These are phyloP conservation scores for Oceanodroma leucorhoa DNA, from an alignment of 2,797 vertebrate species.

Conservation along the genomic window DNA sequence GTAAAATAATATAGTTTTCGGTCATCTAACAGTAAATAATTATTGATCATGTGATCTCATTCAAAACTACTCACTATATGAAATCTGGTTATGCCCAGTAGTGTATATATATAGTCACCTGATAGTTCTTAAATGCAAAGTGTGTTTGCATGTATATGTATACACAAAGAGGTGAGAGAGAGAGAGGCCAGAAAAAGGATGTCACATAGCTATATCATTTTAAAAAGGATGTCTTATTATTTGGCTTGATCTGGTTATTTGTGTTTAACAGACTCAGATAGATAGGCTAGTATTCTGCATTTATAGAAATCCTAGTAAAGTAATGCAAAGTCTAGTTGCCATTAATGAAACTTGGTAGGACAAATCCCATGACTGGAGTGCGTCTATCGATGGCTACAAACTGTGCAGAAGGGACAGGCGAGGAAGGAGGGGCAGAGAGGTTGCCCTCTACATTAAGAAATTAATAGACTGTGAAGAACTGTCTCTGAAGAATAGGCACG, in stretches of 20 bases:
- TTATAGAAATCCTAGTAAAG: constrained; percentile 55
- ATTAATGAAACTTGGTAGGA: not conserved
- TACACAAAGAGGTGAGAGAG: not conserved
- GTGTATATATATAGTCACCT: not conserved
- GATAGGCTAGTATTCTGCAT: constrained; percentile 31
- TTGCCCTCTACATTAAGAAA: not conserved
- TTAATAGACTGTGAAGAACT: not conserved
- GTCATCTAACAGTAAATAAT: not conserved
- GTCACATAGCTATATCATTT: not conserved
- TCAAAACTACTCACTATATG: not conserved
- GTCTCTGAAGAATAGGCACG: not conserved
- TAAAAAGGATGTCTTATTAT: constrained; percentile 16
- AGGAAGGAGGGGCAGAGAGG: not conserved
- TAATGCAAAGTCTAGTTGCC: constrained; percentile 17
- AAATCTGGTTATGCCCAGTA: not conserved
- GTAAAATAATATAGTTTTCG: not conserved
- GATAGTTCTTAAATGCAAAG: not conserved
- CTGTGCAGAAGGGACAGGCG: not conserved
- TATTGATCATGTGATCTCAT: not conserved
- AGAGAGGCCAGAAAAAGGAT: not conserved
- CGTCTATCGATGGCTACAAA: not conserved
- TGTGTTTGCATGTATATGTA: not conserved
- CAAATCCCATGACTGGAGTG: not conserved
- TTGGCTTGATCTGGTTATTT: not conserved
- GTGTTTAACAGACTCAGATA: constrained; percentile 40